These are phyloP conservation scores for Scomber japonicus DNA, from an alignment of 2,113 vertebrate species.

Conservation along the genomic window DNA sequence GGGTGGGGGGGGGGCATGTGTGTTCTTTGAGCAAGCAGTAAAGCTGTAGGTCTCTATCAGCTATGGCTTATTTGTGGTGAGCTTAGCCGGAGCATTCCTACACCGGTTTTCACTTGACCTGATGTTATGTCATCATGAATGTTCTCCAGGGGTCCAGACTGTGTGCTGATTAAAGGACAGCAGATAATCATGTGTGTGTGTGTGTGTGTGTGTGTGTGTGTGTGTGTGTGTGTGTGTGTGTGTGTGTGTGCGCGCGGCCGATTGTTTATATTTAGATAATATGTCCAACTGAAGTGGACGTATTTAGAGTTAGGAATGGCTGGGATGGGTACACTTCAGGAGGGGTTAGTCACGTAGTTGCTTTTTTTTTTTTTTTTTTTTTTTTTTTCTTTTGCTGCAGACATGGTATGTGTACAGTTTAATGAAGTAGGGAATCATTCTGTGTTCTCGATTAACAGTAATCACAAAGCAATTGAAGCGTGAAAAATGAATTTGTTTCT, in stretches of 20 bases:
- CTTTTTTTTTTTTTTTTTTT: slow-evolving; percentile 30
- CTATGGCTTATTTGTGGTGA: slow-evolving; percentile 53
- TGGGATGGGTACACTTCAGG: slow-evolving; percentile 48
- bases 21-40: slow-evolving; percentile 38
- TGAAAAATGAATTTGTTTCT: slow-evolving; percentile 84
- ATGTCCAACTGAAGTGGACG: slow-evolving; percentile 55
- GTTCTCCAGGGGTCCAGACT: slow-evolving; percentile 66
- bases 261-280: slow-evolving; percentile 71
- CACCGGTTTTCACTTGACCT: slow-evolving; percentile 64
- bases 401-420: slow-evolving; percentile 74
- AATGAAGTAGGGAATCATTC: slow-evolving; percentile 81
- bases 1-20: neutral
- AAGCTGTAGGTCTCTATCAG: slow-evolving; percentile 46
- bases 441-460: slow-evolving; percentile 83
- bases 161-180: slow-evolving; percentile 69
- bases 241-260: slow-evolving; percentile 16
- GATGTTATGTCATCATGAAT: slow-evolving; percentile 71
- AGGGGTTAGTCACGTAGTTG: slow-evolving; percentile 59
- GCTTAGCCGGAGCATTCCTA: slow-evolving; percentile 60
- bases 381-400: slow-evolving; percentile 37
- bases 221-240: neutral
- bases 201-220: slow-evolving; percentile 22
- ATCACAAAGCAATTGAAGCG: slow-evolving; percentile 77
- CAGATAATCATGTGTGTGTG: slow-evolving; percentile 49
- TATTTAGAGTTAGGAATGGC: slow-evolving; percentile 51